Base-by-base conservation (phyloP, 1,140 invertebrate species). In the Orius laevigatus region DNA sequence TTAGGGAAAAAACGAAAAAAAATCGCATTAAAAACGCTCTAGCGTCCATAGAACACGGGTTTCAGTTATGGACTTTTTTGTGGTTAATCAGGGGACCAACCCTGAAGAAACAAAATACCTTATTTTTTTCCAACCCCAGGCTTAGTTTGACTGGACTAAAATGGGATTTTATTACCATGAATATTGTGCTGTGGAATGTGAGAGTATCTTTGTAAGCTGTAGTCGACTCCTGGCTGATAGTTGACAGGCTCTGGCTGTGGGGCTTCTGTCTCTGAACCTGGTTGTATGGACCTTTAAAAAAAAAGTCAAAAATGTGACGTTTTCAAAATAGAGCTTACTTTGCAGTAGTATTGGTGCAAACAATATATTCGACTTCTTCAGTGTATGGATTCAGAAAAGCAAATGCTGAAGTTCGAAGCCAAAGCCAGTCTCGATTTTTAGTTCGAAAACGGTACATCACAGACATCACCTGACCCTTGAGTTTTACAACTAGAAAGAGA, bases 321-420 rank as follows among this genome's bases (percentile, higher is more conserved):
- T 25, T 25, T 4, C 8, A n/a, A n/a, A n/a, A n/a, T 34, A 8
- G 33, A 8, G 3, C 15, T 42, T 19, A 42, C 40, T 94, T 96
- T 40, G 86, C 83, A 25, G 83, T 79, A 40, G 85, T 85, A 64
- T 96, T 95, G 43, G 90, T 97, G 67, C 91, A 95, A 8, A 97
- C 90, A 60, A 97, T 94, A 62, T 96, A 98, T 63, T 98, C 93
- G 3, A 97, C 84, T 53, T 95, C 91, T 60, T 96, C 90, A 41
- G 88, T 94, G 64, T 88, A 97, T 1, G 93, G 93, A 69, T 97
- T 98, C 49, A 94, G 70, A 61, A 98, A 97, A 33, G 92, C 90
- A 67, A 92, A 96, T 5, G 89, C 89, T 20, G 86, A 92, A 5
- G 91, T 97, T 57, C 91, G 75, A 35, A 98, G 65, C 89, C 90